Evolutionary conservation across 2,797 vertebrate genomes (phyloP), one percentile per base, ranked within the genome.

Genomic region (Pterois miles): DNA sequence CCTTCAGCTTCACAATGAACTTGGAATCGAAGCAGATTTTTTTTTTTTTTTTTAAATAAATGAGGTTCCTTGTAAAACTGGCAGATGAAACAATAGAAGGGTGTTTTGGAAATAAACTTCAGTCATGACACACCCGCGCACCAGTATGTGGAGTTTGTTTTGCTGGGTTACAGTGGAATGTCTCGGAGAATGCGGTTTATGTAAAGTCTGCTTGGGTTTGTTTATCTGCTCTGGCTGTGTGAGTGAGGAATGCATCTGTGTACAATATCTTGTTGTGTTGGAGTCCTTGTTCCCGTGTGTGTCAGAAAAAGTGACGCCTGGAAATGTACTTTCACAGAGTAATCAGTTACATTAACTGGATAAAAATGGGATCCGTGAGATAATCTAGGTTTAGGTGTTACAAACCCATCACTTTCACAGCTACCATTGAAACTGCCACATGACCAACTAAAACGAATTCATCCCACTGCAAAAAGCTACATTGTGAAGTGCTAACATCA

Each of bases 91-190:
- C 86, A 87, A 87, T 68, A 9, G 74, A 64, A 23, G 67, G 38
- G 70, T 89, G 70, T 88, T 90, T 83, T 74, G 68, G 81, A 84
- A 79, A 81, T 83, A 72, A 84, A 88, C 78, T 78, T 74, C 57
- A 76, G 16, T 75, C 25, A 11, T 18, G 72, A 79, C 74, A 62
- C 69, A 70, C 40, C 54, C 34, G 16, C 9, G 6, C 23, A 36
- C 34, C 66, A 50, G 63, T 48, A 13, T n/a, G 29, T 3, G 56
- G 33, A 43, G 65, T 69, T 84, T 89, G 73, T 91, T 91, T 85
- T 80, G 64, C 16, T 70, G 72, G 81, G 54, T 74, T 69, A 22
- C 50, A 56, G n/a, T 5, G 83, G 86, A 90, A 87, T 85, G 38
- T 82, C n/a, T 85, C 62, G 5, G 65, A 82, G 74, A 88, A 85